Base-by-base conservation (phyloP, 2,888 invertebrate species). In the Lithophane socia region DNA sequence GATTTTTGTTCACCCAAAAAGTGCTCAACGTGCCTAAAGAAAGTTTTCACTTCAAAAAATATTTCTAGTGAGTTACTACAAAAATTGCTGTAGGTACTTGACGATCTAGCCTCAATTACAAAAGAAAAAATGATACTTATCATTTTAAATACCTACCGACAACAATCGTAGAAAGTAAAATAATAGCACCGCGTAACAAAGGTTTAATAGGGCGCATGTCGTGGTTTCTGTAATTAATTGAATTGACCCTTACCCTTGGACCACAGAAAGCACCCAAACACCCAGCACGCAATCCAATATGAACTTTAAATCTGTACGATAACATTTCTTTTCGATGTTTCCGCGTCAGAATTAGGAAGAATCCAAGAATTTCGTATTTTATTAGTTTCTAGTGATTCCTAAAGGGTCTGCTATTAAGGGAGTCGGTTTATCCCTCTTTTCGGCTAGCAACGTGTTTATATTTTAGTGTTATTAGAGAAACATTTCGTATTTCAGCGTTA, bases 211-310 rank as follows among this genome's bases (percentile, higher is more conserved):
- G 92, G 92, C 88, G 91, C 92, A 93, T 93, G 94, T 94, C 92
- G 94, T 86, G 94, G 94, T 93, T 92, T 88, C 87, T 91, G 92
- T 94, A 94, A 94, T 94, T 94, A 94, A 94, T 94, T 94, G 93
- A 94, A 94, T 94, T 93, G 94, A 94, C 94, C 94, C 94, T 92
- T 90, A 92, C 92, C 92, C 93, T 89, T 86, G 87, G 91, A 91
- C 92, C 89, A 88, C 91, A 89, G 90, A 89, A 91, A 92, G 87
- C 87, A 88, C 87, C 91, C 89, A 83, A 89, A 90, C 83, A 87
- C 73, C 84, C 72, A 79, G 68, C 79, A 87, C 75, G 78, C 88
- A 86, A 85, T 82, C 86, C 82, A 93, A 92, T 91, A 89, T 93
- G 84, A 89, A 92, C 92, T 88, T 88, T 93, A 92, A 90, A 83